Conservation (phyloP, 2,797 vertebrate genomes). For the Eupleurogrammus muticus region DNA sequence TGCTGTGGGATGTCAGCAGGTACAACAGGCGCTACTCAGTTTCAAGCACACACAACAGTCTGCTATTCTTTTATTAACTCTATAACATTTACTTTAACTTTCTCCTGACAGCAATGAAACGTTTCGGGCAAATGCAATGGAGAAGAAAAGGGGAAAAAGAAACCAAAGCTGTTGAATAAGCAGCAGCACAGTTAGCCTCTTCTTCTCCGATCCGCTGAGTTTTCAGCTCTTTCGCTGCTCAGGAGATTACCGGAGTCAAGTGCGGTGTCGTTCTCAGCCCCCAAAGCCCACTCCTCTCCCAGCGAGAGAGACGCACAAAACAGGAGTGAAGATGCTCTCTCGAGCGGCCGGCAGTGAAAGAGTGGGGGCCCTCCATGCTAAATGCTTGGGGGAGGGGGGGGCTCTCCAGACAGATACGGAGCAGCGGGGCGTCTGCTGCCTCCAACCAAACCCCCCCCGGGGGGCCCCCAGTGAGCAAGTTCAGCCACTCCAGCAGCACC, state of each 20-base stretch:
- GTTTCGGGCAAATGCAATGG: slow-evolving; percentile 4
- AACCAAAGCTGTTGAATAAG: not conserved
- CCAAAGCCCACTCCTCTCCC: slow-evolving; percentile 62
- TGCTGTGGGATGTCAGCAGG: not conserved
- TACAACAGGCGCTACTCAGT: not conserved
- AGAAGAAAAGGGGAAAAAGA: not conserved
- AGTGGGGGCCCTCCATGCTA: slow-evolving; percentile 59
- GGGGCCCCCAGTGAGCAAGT: slow-evolving; percentile 55
- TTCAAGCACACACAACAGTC: not conserved
- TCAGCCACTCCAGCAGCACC: slow-evolving; percentile 68
- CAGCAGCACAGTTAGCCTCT: not conserved
- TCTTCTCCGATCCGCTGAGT: slow-evolving; percentile 28
- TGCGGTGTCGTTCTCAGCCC: slow-evolving; percentile 60
- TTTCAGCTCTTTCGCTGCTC: slow-evolving; percentile 42
- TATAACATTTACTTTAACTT: not conserved
- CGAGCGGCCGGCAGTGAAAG: slow-evolving; percentile 63
- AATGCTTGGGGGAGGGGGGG: slow-evolving; percentile 59
- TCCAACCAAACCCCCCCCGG: not conserved
- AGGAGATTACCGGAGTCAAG: slow-evolving; percentile 81
- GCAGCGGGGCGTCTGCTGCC: slow-evolving; percentile 60
- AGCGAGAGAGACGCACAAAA: slow-evolving; percentile 64
- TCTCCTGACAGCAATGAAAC: not conserved
- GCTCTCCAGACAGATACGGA: slow-evolving; percentile 65
- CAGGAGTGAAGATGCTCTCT: slow-evolving; percentile 78
- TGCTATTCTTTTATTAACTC: slow-evolving; percentile 4